Evolutionary conservation across 2,888 invertebrate genomes (phyloP), one percentile per base, ranked within the genome.

Genomic region (Phorcus lineatus): DNA sequence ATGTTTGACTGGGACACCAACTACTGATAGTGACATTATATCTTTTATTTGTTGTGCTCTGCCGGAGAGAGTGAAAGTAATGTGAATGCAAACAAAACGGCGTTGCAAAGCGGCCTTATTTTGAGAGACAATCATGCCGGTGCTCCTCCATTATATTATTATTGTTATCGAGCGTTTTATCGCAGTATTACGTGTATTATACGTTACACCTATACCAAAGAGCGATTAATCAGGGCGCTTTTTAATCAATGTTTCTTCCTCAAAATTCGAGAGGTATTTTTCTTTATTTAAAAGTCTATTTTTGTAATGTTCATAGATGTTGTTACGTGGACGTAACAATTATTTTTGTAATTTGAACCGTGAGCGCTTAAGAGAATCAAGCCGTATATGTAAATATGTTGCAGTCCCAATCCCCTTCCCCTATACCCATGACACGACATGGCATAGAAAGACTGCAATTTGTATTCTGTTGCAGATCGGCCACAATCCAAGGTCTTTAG

Each of bases 71-170:
- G 28, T 62, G 62, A 62, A 28, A 62, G 28, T 62, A 62, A 62
- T 28, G 62, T 28, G 62, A 55, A 31, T 55, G 76, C 76, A 53
- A 31, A 40, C 22, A n/a, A 76, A 76, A n/a, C 55, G 55, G 67
- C 62, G 62, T 62, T 62, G 62, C 62, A 62, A 62, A 62, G 62
- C 62, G 62, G 62, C 62, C 62, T 62, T 62, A 62, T 62, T 62
- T 62, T 62, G 62, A 62, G 62, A 62, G 62, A 62, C 62, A 62
- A 62, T 62, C 28, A 62, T 62, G 62, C 62, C 62, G 62, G 62
- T 62, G 62, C 62, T 62, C 62, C 62, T 62, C 22, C 62, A 28
- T 22, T 47, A 47, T 47, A 47, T 47, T 47, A 47, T 47, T 11
- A 47, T 47, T 47, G 47, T 47, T 62, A 62, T 62, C 17, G 28